Evolutionary conservation across 2,888 invertebrate species (phyloP).

Genomic region (Hesperia comma): DNA sequence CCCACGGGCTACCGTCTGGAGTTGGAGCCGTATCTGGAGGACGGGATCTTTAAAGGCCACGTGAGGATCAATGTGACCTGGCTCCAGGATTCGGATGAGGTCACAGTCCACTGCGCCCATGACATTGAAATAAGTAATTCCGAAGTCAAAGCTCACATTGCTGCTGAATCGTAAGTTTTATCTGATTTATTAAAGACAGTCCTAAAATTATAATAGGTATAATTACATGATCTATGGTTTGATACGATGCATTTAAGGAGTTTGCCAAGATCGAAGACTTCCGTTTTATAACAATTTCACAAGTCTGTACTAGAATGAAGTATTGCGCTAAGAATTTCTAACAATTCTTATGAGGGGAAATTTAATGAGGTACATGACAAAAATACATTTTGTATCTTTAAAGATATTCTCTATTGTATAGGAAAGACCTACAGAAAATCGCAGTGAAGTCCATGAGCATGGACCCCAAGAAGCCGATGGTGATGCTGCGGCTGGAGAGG

Average conservation of each 20-base stretch:
- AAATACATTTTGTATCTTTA: too few species aligned
- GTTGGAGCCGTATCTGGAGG: conserved; percentile 86
- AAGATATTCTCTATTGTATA: conserved; percentile 39
- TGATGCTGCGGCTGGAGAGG: conserved; percentile 85
- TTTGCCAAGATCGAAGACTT: too few species aligned
- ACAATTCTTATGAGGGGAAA: too few species aligned
- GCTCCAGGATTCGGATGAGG: conserved; percentile 84
- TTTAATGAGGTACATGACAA: too few species aligned
- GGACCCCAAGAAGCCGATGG: conserved; percentile 85
- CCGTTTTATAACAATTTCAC: too few species aligned
- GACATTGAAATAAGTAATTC: conserved; percentile 84
- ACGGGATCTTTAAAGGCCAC: conserved; percentile 86
- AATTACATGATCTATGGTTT: too few species aligned
- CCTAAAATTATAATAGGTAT: not conserved
- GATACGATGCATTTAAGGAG: too few species aligned
- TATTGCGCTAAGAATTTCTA: too few species aligned
- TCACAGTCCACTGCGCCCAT: conserved; percentile 87
- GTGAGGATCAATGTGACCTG: conserved; percentile 89
- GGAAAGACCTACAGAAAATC: conserved; percentile 57
- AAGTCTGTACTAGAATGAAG: too few species aligned
- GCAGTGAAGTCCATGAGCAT: conserved; percentile 71
- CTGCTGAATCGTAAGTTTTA: conserved; percentile 59
- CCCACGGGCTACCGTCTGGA: conserved; percentile 87
- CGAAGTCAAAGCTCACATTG: conserved; percentile 67
- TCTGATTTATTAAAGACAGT: not conserved